These are phyloP conservation scores for Prenolepis imparis DNA, from an alignment of 2,888 invertebrate genomes.

Conservation along the genomic window DNA sequence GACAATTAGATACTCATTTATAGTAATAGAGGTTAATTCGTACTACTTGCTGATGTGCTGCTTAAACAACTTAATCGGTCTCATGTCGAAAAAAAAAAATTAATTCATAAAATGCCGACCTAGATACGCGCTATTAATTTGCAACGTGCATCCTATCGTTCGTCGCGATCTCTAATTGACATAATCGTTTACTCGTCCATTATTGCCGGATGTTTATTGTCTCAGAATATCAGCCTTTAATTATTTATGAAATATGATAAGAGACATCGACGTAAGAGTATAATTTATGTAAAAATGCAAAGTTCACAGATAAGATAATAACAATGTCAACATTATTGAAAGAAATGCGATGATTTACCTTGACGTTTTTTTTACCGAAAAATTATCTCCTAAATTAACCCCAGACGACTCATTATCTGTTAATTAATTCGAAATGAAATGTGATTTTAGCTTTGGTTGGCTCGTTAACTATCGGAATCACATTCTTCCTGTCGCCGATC, in stretches of 20 bases:
- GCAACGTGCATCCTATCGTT: conserved; percentile 4
- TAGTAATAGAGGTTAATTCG: conserved; percentile 74
- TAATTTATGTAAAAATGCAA: background rate
- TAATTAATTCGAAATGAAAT: conserved; percentile 58
- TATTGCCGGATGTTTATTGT: background rate
- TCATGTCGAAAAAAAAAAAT: conserved; percentile 24
- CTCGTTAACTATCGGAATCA: conserved; percentile 94
- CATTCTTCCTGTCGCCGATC: conserved; percentile 95
- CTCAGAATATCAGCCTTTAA: background rate
- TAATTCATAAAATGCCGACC: conserved; percentile 30
- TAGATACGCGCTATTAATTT: conserved; percentile 23
- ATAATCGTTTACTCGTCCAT: conserved; percentile 12
- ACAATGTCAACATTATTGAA: background rate
- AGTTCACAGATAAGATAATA: background rate
- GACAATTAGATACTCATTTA: conserved; percentile 79
- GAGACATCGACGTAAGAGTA: conserved; percentile 7
- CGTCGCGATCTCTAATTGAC: conserved; percentile 12
- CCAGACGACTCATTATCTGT: background rate
- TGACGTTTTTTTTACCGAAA: background rate
- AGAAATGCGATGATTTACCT: background rate
- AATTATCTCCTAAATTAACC: conserved; percentile 6
- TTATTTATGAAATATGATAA: background rate
- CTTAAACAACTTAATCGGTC: conserved; percentile 17
- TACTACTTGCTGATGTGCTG: conserved; percentile 54
- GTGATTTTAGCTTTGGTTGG: conserved; percentile 94